A percentile compares a stretch with the other conserved stretches of the same genome.
These are phyloP conservation scores for Melinaea marsaeus DNA, from an alignment of 2,888 invertebrate species.

Conservation along the genomic window DNA sequence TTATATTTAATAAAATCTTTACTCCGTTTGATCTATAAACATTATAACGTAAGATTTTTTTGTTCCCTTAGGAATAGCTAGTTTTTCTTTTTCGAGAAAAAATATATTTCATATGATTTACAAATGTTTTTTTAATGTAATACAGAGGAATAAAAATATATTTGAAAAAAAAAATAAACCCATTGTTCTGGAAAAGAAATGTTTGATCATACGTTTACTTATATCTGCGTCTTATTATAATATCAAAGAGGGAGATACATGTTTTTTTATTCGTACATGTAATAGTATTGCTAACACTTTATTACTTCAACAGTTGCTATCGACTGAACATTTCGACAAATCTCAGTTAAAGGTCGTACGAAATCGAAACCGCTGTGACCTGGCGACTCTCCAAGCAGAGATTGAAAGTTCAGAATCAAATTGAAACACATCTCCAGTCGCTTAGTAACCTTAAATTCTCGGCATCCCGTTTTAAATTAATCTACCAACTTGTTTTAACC, in stretches of 20 bases:
- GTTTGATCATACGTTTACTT: background rate
- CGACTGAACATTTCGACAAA: constrained; percentile 4
- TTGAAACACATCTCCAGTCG: constrained; percentile 20
- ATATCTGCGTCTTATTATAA: background rate
- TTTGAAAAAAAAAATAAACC: background rate
- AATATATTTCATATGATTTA: background rate
- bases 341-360: constrained; percentile 3
- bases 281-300: background rate
- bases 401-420: constrained; percentile 13
- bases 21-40: too few species aligned
- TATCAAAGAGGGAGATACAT: background rate
- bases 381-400: constrained; percentile 18
- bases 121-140: constrained; percentile 5
- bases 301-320: too few species aligned
- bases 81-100: too few species aligned
- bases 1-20: too few species aligned
- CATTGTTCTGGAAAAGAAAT: background rate
- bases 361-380: constrained; percentile 3
- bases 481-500: background rate
- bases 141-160: background rate
- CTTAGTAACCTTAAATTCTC: constrained; percentile 17
- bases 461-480: constrained; percentile 16
- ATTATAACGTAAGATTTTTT: too few species aligned
- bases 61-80: too few species aligned
- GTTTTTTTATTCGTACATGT: background rate